Evolutionary conservation across 2,113 vertebrate genomes (phyloP).

Genomic region (Pterocles gutturalis): DNA sequence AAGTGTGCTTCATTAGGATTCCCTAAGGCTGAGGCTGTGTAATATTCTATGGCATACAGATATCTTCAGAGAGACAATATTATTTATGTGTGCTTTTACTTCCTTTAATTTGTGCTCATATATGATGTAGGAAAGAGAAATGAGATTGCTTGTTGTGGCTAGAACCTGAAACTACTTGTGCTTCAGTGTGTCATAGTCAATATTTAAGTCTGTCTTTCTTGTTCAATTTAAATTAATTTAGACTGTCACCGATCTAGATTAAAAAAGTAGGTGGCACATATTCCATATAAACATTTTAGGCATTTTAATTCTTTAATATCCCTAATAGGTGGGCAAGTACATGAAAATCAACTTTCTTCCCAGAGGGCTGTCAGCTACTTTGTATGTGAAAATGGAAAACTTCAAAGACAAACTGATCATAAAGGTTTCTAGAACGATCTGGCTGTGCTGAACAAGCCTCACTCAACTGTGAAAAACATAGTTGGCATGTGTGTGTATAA

Average conservation of each 20-base stretch:
- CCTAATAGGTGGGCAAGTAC: not conserved
- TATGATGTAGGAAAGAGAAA: not conserved
- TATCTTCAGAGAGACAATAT: not conserved
- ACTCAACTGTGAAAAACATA: not conserved
- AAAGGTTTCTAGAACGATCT: not conserved
- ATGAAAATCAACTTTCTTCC: not conserved
- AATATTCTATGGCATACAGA: not conserved
- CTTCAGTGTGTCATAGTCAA: not conserved
- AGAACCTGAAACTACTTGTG: not conserved
- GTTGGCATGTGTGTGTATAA: not conserved
- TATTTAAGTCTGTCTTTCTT: not conserved
- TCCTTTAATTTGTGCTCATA: not conserved
- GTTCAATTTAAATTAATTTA: not conserved
- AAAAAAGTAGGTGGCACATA: not conserved
- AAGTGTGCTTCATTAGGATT: not conserved
- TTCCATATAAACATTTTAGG: not conserved
- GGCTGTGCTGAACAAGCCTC: not conserved
- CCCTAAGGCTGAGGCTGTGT: not conserved
- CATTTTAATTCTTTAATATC: not conserved
- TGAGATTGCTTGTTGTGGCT: not conserved
- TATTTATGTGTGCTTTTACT: not conserved
- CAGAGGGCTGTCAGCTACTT: not conserved
- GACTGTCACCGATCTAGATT: not conserved
- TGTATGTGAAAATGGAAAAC: not conserved
- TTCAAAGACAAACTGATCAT: not conserved